A percentile compares a stretch with the other conserved stretches of the same genome.
These are phyloP conservation scores for Ophion costatus DNA, from an alignment of 2,888 invertebrate genomes.

Conservation along the genomic window DNA sequence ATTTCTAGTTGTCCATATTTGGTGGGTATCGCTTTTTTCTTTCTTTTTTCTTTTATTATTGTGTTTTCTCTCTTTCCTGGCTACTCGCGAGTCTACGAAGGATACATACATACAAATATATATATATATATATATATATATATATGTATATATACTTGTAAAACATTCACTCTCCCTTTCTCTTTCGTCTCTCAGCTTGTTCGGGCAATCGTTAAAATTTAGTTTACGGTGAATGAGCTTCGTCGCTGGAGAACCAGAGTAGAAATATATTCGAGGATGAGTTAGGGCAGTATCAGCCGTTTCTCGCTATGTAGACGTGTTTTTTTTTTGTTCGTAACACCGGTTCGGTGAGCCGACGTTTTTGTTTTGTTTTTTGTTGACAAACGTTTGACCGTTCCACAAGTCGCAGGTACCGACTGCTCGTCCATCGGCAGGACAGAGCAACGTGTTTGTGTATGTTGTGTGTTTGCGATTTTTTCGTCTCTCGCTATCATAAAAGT, in stretches of 20 bases:
- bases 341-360: neutral
- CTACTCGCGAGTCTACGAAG: conserved; percentile 53
- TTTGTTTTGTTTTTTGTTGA: conserved; percentile 14
- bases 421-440: conserved; percentile 62
- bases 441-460: conserved; percentile 30
- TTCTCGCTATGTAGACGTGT: conserved; percentile 62
- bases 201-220: conserved; percentile 38
- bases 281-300: conserved; percentile 69
- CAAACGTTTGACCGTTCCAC: conserved; percentile 55
- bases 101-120: neutral
- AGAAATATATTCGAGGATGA: conserved; percentile 69
- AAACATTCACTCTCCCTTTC: conserved; percentile 36
- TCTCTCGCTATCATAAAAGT: conserved; percentile 47
- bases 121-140: too few species aligned
- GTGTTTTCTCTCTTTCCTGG: neutral
- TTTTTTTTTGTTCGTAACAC: conserved; percentile 7
- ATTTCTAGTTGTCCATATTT: conserved; percentile 71
- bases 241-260: conserved; percentile 62
- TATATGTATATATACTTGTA: too few species aligned
- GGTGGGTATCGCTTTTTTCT: conserved; percentile 62
- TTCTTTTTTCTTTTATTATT: conserved; percentile 42
- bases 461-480: conserved; percentile 12
- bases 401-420: conserved; percentile 63
- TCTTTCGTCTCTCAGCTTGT: conserved; percentile 18
- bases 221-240: conserved; percentile 46